Evolutionary conservation across 2,888 invertebrate species (phyloP).

Genomic region (Gastrophysa polygoni): DNA sequence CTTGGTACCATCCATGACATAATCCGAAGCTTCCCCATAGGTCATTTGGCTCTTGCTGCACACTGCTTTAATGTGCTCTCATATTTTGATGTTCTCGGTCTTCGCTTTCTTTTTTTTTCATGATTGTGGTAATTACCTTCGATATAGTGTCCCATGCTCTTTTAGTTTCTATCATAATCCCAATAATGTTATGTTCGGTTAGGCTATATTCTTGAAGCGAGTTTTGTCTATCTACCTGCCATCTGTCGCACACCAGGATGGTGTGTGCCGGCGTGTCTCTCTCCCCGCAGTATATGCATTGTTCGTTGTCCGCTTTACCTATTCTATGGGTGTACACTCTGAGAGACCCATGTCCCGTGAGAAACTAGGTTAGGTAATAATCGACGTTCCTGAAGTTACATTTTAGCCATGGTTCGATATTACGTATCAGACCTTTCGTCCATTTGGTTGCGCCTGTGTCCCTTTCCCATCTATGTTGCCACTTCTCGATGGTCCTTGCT

Average conservation of each 20-base stretch:
- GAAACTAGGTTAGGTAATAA: neutral
- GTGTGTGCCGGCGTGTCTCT: constrained; percentile 1
- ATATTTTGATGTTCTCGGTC: neutral
- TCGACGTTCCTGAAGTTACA: neutral
- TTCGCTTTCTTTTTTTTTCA: neutral
- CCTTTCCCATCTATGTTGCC: neutral
- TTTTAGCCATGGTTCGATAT: neutral
- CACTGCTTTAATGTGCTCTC: neutral
- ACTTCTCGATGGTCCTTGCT: neutral
- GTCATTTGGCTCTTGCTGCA: neutral
- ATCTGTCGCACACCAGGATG: neutral
- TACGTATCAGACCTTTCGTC: neutral
- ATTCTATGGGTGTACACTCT: neutral
- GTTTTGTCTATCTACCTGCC: neutral
- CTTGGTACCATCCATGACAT: neutral
- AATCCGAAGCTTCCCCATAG: neutral
- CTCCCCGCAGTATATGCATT: neutral
- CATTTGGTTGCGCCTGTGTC: neutral
- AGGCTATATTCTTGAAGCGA: neutral
- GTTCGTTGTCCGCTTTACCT: neutral
- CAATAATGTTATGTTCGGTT: neutral
- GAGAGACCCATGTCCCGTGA: neutral
- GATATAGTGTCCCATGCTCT: neutral
- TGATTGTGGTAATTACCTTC: neutral
- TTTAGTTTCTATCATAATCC: neutral